Conservation (phyloP, 2,888 invertebrate genomes). For the Copidosoma aretas region DNA sequence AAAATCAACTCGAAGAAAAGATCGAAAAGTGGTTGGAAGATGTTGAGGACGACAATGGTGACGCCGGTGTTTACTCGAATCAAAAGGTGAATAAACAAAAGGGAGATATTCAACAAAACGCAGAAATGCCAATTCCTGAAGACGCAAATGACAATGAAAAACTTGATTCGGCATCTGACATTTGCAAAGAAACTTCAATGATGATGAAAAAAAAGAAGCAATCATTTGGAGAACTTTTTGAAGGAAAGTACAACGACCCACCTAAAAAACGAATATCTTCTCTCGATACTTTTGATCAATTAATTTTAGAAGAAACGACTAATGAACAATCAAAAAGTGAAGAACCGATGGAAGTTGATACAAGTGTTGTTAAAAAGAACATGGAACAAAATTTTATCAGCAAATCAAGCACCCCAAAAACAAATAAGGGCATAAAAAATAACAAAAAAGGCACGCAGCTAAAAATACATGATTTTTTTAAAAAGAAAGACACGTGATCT, state of each 20-base stretch:
- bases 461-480: slow-evolving; percentile 36
- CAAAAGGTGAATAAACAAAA: slow-evolving; percentile 16
- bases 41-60: slow-evolving; percentile 36
- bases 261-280: slow-evolving; percentile 24
- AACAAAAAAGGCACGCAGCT: slow-evolving; percentile 22
- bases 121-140: slow-evolving; percentile 9
- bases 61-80: neutral
- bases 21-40: slow-evolving; percentile 46
- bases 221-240: slow-evolving; percentile 30
- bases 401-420: neutral
- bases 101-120: slow-evolving; percentile 3
- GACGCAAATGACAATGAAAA: slow-evolving; percentile 4
- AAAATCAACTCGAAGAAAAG: slow-evolving; percentile 42
- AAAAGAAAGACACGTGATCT: slow-evolving; percentile 11
- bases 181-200: neutral
- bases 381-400: neutral
- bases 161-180: neutral
- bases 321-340: neutral
- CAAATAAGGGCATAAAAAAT: neutral
- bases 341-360: slow-evolving; percentile 28
- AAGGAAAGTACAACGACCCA: slow-evolving; percentile 4
- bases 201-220: slow-evolving; percentile 26
- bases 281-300: slow-evolving; percentile 31
- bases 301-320: slow-evolving; percentile 13
- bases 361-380: slow-evolving; percentile 22